Evolutionary conservation across 2,888 invertebrate species (phyloP).

Genomic region (Cheiracanthium punctorium): DNA sequence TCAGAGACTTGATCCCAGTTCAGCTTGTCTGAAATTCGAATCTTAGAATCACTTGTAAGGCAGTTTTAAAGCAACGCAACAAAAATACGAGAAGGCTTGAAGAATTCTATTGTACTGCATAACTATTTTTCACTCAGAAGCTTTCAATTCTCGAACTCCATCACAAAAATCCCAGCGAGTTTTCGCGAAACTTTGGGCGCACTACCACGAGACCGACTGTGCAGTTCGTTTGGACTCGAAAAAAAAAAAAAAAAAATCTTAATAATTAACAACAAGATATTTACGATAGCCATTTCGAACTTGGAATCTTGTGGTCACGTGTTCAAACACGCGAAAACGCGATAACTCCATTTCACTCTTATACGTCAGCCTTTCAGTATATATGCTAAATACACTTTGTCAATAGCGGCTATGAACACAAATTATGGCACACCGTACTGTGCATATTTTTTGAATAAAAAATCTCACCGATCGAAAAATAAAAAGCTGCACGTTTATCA

Average conservation of each 20-base stretch:
- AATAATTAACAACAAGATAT: background rate
- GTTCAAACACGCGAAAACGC: constrained; percentile 49
- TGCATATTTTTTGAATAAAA: constrained; percentile 9
- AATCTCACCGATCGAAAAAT: constrained; percentile 5
- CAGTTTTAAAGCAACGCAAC: background rate
- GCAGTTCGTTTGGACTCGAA: background rate
- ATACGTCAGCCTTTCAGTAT: constrained; percentile 1
- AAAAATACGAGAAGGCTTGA: background rate
- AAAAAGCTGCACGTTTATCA: constrained; percentile 5
- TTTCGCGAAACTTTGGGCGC: constrained; percentile 42
- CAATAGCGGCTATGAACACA: background rate
- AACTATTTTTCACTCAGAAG: constrained; percentile 10
- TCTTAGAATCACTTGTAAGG: background rate
- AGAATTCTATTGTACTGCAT: background rate
- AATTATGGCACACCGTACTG: background rate
- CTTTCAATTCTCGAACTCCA: constrained; percentile 8
- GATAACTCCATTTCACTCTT: constrained; percentile 26
- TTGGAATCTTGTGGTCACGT: constrained; percentile 20
- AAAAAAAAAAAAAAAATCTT: too few species aligned
- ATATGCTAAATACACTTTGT: constrained; percentile 6
- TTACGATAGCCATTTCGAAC: background rate
- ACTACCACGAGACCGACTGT: constrained; percentile 14
- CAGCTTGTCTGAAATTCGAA: constrained; percentile 11
- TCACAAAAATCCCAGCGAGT: constrained; percentile 26
- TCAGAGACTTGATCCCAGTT: constrained; percentile 17